Evolutionary conservation across 2,888 invertebrate genomes (phyloP).

Genomic region (Neocrepidodera transversa): DNA sequence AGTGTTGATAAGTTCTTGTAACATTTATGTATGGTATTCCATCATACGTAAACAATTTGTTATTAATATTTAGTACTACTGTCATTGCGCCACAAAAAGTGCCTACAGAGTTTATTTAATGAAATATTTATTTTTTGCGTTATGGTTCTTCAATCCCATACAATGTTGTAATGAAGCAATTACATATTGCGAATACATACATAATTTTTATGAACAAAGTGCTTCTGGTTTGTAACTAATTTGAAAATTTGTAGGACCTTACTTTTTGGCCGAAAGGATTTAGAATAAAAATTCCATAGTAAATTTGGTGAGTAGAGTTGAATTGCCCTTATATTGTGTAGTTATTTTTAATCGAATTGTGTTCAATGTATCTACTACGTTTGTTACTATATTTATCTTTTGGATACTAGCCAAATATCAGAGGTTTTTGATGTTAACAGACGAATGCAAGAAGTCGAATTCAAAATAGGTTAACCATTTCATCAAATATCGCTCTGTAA

Average conservation of each 20-base stretch:
- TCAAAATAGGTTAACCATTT: constrained; percentile 22
- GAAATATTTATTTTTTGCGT: constrained; percentile 8
- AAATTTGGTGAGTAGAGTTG: constrained; percentile 50
- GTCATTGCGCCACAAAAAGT: constrained; percentile 38
- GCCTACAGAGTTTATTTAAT: constrained; percentile 15
- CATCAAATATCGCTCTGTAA: background rate
- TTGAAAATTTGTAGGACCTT: constrained; percentile 40
- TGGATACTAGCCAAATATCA: constrained; percentile 48
- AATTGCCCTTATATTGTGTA: constrained; percentile 37
- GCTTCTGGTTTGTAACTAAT: background rate
- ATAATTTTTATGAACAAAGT: background rate
- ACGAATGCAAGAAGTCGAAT: constrained; percentile 23
- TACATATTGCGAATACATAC: background rate
- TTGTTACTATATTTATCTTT: constrained; percentile 55
- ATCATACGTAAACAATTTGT: constrained; percentile 53
- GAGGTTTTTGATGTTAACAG: constrained; percentile 28
- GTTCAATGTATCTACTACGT: constrained; percentile 36
- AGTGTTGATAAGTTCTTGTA: constrained; percentile 13
- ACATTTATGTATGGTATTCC: constrained; percentile 17
- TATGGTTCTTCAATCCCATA: background rate
- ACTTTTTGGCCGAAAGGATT: constrained; percentile 40
- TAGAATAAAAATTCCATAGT: constrained; percentile 42
- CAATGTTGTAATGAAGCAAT: constrained; percentile 5
- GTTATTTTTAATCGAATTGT: constrained; percentile 39
- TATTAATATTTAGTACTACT: constrained; percentile 41